Percentiles rank a stretch among this genome's conserved stretches.
Conservation (phyloP, 2,888 invertebrate species). For the Epinotia brunnichana region DNA sequence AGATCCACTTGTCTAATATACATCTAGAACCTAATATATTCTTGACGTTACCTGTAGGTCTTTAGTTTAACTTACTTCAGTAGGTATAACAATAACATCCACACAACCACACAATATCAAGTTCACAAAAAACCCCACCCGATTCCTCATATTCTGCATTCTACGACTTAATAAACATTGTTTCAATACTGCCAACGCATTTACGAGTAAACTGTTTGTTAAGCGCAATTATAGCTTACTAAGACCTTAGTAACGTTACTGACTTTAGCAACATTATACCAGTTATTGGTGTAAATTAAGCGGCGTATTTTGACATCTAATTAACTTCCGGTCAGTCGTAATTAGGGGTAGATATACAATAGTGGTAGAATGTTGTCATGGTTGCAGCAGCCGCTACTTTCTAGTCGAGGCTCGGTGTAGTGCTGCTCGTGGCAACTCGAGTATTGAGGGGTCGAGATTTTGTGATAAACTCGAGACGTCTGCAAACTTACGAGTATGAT, state of each 20-base stretch:
- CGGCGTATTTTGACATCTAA: slow-evolving; percentile 30
- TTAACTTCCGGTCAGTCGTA: slow-evolving; percentile 27
- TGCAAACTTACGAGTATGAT: background rate
- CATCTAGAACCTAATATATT: too few relatives aligned
- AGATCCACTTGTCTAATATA: too few relatives aligned
- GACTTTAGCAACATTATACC: slow-evolving; percentile 9
- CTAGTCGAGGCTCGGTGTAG: slow-evolving; percentile 7
- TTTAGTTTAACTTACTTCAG: too few relatives aligned
- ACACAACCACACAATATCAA: background rate
- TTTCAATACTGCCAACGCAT: background rate
- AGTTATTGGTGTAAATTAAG: slow-evolving; percentile 21
- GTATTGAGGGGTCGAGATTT: background rate
- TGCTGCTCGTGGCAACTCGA: background rate
- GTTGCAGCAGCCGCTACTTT: slow-evolving; percentile 14
- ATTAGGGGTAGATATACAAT: slow-evolving; percentile 49
- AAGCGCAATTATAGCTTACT: background rate
- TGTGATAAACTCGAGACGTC: background rate
- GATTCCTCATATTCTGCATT: background rate
- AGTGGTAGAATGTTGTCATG: slow-evolving; percentile 51
- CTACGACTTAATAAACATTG: background rate
- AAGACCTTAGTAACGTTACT: background rate
- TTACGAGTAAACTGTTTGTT: background rate
- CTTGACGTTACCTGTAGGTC: too few relatives aligned
- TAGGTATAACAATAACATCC: too few relatives aligned
- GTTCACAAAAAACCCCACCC: background rate